These are phyloP conservation scores for Cirrhinus molitorella DNA, from an alignment of 2,797 vertebrate species.

Conservation along the genomic window DNA sequence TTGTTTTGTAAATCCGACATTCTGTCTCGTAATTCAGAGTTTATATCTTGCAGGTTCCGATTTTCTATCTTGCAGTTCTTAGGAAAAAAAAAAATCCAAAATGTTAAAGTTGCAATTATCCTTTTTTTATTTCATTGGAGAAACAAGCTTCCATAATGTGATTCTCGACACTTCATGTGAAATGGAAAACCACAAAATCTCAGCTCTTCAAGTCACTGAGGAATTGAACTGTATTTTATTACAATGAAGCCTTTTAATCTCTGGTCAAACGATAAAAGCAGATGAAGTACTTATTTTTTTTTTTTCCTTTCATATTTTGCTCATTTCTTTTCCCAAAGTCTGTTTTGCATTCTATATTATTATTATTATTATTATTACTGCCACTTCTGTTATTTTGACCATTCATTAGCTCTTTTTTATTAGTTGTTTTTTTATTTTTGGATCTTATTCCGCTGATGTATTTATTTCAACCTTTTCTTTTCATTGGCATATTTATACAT, in stretches of 20 bases:
- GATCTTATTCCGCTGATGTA: slow-evolving; percentile 65
- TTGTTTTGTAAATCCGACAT: not conserved
- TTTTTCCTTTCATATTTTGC: slow-evolving; percentile 34
- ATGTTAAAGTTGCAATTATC: not conserved
- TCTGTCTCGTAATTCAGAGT: not conserved
- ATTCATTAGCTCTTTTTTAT: not conserved
- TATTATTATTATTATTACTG: slow-evolving; percentile 32
- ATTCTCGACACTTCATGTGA: not conserved
- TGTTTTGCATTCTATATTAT: slow-evolving; percentile 34
- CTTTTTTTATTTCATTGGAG: not conserved
- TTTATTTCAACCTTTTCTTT: slow-evolving; percentile 68
- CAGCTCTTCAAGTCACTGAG: slow-evolving; percentile 28
- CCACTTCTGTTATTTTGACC: slow-evolving; percentile 49
- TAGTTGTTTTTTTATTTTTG: not conserved
- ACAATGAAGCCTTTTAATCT: slow-evolving; percentile 6
- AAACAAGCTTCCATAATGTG: not conserved
- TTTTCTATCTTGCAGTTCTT: not conserved
- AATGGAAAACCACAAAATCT: not conserved
- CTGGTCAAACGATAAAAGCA: not conserved
- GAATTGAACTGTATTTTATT: slow-evolving; percentile 7
- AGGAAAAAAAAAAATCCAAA: not conserved
- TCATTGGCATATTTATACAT: slow-evolving; percentile 76
- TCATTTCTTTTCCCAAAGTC: slow-evolving; percentile 31
- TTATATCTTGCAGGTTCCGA: not conserved
- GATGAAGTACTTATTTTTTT: not conserved